Evolutionary conservation across 92 coral and sea anemone genomes (phyloP).

Genomic region (Bergia sp.): DNA sequence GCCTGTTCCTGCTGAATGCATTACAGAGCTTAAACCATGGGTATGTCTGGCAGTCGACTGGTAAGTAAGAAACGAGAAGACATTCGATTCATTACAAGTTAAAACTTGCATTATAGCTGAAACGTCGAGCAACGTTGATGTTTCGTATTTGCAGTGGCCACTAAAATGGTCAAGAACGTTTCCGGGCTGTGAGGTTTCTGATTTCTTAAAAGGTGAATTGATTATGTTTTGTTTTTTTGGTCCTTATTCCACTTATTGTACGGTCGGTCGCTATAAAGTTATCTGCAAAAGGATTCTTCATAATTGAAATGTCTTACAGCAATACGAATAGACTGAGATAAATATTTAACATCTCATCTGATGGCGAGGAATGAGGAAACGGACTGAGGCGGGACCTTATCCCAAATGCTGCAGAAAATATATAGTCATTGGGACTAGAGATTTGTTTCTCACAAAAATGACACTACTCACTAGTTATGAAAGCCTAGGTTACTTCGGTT

Average conservation of each 20-base stretch:
- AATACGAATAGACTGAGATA: too few relatives aligned
- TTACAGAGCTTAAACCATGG: not conserved
- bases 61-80: not conserved
- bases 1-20: not conserved
- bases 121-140: not conserved
- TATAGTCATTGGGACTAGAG: too few relatives aligned
- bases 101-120: not conserved
- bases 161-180: too few relatives aligned
- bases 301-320: too few relatives aligned
- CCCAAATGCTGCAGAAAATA: not conserved
- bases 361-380: not conserved
- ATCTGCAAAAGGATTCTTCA: too few relatives aligned
- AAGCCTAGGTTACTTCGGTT: not conserved
- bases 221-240: not conserved
- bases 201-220: not conserved
- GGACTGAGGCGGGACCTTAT: not conserved
- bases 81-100: not conserved
- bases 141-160: too few relatives aligned
- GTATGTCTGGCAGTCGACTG: conserved; percentile 23
- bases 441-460: too few relatives aligned
- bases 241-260: not conserved
- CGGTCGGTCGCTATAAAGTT: not conserved
- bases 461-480: too few relatives aligned
- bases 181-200: too few relatives aligned
- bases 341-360: not conserved